Evolutionary conservation across 2,797 vertebrate species (phyloP), one percentile per base, ranked within the genome.

Genomic region (Xyrichtys novacula): DNA sequence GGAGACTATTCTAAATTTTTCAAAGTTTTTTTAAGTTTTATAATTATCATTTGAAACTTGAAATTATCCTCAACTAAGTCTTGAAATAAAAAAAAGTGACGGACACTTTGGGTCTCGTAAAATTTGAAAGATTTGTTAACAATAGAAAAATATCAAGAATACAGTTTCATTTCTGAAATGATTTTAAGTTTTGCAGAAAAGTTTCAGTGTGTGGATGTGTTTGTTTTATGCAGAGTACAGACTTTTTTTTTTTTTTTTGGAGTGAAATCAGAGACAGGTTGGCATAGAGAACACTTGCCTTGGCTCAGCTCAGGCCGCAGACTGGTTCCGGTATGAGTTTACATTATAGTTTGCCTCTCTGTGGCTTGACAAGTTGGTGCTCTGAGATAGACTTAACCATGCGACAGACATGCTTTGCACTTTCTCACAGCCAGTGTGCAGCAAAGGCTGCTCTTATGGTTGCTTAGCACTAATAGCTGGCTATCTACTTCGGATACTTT

Each of bases 291-390:
- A 61, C 65, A 67, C 72, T 85, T 71, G 81, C 78, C 65, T 75
- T 83, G 88, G 88, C 87, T 76, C 70, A 59, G 79, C 73, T 74
- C 76, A 48, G 75, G 76, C 88, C 82, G 32, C 85, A 88, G 83
- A 81, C 64, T 54, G 74, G 88, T 89, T 89, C 88, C 78, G 67
- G 82, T 89, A 78, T 89, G 88, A 90, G 71, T 88, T 87, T 86
- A 82, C 80, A 74, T 68, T 84, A 80, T 67, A 85, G 84, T 84
- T 87, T 85, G 81, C 70, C 50, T 84, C 84, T 85, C 72, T 89
- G 89, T 87, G 88, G 89, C 87, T 88, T 88, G 81, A 91, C 80
- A 48, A 61, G 74, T 84, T 80, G 78, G 69, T 84, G 68, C 80
- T 80, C 66, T 63, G 81, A 83, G 78, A 86, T 55, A 84, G 43